Evolutionary conservation across 2,113 vertebrate genomes (phyloP).

Genomic region (Pseudonaja textilis): DNA sequence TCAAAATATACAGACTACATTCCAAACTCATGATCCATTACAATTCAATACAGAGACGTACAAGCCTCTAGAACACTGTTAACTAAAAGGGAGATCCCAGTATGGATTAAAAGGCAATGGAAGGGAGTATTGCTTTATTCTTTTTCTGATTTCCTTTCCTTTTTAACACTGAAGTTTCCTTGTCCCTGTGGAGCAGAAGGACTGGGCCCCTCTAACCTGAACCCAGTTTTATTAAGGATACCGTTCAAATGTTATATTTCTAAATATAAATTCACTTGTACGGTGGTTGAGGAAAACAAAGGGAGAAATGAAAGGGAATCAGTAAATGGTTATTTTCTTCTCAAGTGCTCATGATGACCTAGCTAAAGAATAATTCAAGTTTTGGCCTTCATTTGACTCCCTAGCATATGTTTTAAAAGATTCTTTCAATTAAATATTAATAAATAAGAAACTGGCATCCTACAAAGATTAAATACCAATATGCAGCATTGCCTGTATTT

Average conservation of each 20-base stretch:
- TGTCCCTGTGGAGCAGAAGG: accelerated
- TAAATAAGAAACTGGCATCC: neutral
- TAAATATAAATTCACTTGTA: neutral
- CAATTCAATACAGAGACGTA: slow-evolving; percentile 1
- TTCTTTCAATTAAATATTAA: neutral
- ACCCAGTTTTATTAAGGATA: neutral
- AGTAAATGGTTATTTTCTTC: no score
- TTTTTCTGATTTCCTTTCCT: neutral
- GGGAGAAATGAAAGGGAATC: neutral
- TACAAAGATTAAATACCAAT: neutral
- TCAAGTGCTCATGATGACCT: neutral
- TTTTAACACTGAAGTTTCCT: neutral
- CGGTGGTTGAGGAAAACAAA: neutral
- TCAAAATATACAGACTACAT: neutral
- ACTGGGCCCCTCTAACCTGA: neutral
- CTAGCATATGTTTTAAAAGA: neutral
- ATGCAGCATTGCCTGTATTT: neutral
- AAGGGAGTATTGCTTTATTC: neutral
- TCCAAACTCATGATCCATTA: slow-evolving; percentile 29
- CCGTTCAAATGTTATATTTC: neutral
- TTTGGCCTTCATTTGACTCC: neutral
- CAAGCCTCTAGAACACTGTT: neutral
- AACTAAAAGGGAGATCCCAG: neutral
- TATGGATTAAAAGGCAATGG: accelerated
- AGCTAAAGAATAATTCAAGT: neutral